Evolutionary conservation across 2,113 vertebrate species (phyloP).

Genomic region (Vulpes ferrilata): DNA sequence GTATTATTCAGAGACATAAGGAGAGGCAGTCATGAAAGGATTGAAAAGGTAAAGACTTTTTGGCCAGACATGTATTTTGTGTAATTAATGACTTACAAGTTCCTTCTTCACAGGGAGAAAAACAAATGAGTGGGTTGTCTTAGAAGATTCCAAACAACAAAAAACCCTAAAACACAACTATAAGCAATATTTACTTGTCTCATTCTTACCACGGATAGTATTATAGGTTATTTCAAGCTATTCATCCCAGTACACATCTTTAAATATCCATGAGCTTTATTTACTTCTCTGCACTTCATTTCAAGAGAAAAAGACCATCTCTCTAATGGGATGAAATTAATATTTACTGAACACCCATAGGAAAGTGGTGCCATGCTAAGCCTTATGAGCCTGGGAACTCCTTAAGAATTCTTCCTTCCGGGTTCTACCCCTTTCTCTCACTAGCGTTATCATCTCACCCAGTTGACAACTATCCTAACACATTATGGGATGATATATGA

Average conservation of each 20-base stretch:
- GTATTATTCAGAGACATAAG: constrained; percentile 5
- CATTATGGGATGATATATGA: background rate
- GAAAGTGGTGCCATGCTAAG: background rate
- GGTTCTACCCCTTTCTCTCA: background rate
- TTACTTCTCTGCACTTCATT: constrained; percentile 35
- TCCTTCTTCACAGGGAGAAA: background rate
- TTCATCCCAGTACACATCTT: constrained; percentile 19
- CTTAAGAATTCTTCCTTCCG: background rate
- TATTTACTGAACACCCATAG: constrained; percentile 20
- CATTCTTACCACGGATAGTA: background rate
- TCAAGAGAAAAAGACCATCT: constrained; percentile 44
- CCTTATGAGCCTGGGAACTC: no score
- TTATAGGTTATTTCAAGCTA: background rate
- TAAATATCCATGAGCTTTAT: constrained; percentile 48
- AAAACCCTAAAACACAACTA: background rate
- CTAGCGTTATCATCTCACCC: background rate
- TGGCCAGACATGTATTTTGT: background rate
- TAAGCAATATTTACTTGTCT: constrained; percentile 60
- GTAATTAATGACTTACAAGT: background rate
- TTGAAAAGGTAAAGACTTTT: constrained; percentile 36
- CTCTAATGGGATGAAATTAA: constrained; percentile 45
- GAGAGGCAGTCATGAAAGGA: constrained; percentile 30
- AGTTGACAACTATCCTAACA: background rate
- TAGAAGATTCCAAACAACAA: constrained; percentile 57
- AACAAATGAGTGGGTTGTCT: background rate